A percentile compares a stretch with the other conserved stretches of the same genome.
Evolutionary conservation across 2,888 invertebrate species (phyloP).

Genomic region (Heteromurus nitidus): DNA sequence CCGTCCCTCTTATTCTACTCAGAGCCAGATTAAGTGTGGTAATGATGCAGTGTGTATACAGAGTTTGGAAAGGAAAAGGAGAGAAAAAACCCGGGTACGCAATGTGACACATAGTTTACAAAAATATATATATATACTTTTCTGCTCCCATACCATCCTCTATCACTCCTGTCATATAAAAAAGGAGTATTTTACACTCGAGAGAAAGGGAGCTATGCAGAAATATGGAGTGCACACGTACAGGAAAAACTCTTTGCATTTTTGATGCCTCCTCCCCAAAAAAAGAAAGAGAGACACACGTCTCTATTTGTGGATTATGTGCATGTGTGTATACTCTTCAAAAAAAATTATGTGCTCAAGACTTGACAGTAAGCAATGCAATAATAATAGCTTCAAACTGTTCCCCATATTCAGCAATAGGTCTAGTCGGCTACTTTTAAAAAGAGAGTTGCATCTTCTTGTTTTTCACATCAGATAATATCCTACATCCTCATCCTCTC

Average conservation of each 20-base stretch:
- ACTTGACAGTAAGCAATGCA: slow-evolving; percentile 8
- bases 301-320: neutral
- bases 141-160: neutral
- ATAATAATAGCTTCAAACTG: neutral
- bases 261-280: neutral
- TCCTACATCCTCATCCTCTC: neutral
- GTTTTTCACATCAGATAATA: slow-evolving; percentile 9
- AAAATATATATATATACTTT: too few relatives aligned
- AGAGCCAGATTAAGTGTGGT: slow-evolving; percentile 25
- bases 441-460: slow-evolving; percentile 13
- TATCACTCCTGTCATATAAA: slow-evolving; percentile 15
- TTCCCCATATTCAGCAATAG: neutral
- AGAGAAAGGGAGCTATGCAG: neutral
- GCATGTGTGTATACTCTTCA: neutral
- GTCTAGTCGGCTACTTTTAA: neutral
- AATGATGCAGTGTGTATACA: slow-evolving; percentile 31
- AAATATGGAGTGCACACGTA: slow-evolving; percentile 11
- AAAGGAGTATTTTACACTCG: neutral
- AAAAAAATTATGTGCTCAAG: slow-evolving; percentile 5
- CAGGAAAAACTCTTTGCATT: neutral
- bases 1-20: slow-evolving; percentile 41
- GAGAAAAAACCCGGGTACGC: slow-evolving; percentile 16
- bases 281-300: too few relatives aligned
- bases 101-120: slow-evolving; percentile 21
- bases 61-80: too few relatives aligned